phyloP scores from a whole-genome alignment of 1,140 invertebrate genomes.

The Fopius arisanus region DNA sequence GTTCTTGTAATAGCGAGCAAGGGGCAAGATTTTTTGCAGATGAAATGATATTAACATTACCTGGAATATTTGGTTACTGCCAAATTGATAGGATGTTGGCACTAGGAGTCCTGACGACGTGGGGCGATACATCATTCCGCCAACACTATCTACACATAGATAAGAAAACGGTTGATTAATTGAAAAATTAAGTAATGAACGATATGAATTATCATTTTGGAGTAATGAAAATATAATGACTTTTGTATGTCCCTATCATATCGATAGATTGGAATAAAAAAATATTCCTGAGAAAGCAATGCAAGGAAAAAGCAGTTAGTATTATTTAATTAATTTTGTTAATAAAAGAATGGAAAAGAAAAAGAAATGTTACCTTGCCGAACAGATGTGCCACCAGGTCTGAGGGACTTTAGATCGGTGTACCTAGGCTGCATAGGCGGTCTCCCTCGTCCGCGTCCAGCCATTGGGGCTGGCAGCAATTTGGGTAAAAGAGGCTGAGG shows the following conservation, averaged over 20 bases:
- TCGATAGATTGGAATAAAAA: too few relatives aligned
- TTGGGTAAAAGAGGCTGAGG: constrained; percentile 67
- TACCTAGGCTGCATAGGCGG: constrained; percentile 62
- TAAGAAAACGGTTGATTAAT: neutral
- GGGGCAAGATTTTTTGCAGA: too few relatives aligned
- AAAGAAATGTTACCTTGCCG: constrained; percentile 44
- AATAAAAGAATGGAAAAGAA: constrained; percentile 17
- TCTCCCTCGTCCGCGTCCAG: constrained; percentile 58
- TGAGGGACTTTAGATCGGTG: constrained; percentile 55
- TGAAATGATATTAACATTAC: constrained; percentile 61
- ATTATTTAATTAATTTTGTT: too few relatives aligned
- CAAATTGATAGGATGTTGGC: constrained; percentile 69
- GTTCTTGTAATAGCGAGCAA: neutral
- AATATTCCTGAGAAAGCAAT: too few relatives aligned
- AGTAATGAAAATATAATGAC: too few relatives aligned
- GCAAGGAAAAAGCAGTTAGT: too few relatives aligned
- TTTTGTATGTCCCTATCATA: too few relatives aligned
- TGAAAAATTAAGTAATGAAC: neutral
- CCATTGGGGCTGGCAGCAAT: constrained; percentile 58
- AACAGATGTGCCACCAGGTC: constrained; percentile 51
- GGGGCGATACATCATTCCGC: constrained; percentile 69
- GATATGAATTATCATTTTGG: too few relatives aligned
- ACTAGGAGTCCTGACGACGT: constrained; percentile 66
- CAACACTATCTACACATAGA: constrained; percentile 53
- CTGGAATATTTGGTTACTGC: constrained; percentile 71